Conservation (phyloP, 2,888 invertebrate species). For the Chironomus riparius region DNA sequence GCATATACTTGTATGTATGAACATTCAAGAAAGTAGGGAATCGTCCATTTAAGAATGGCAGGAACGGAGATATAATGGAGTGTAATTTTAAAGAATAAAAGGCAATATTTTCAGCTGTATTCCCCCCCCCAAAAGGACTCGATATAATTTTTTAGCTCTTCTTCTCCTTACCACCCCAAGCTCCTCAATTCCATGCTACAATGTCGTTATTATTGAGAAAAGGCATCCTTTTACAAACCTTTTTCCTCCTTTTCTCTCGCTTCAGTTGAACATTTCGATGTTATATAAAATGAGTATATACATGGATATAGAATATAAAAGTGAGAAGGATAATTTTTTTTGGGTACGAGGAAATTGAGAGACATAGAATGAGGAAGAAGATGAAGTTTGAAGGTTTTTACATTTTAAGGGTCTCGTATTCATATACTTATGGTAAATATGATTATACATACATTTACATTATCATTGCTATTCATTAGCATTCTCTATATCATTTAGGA, state of each 20-base stretch:
- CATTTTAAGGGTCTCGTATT: not conserved
- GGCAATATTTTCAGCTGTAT: not conserved
- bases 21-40: too few species aligned
- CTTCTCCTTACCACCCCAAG: too few species aligned
- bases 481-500: too few species aligned
- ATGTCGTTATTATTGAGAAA: not conserved
- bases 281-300: not conserved
- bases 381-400: not conserved
- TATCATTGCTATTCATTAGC: too few species aligned
- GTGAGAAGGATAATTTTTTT: not conserved
- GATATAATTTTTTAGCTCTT: too few species aligned
- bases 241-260: not conserved
- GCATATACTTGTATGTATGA: too few species aligned
- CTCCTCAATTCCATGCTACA: not conserved
- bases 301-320: not conserved
- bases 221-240: not conserved
- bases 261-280: not conserved
- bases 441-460: too few species aligned
- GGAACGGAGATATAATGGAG: not conserved
- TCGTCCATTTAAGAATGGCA: not conserved
- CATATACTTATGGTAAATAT: too few species aligned
- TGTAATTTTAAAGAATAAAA: slow-evolving; percentile 22
- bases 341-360: too few species aligned
- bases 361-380: not conserved
- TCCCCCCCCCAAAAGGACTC: not conserved